These are phyloP conservation scores for Nudaria mundana DNA, from an alignment of 2,888 invertebrate species.

Conservation along the genomic window DNA sequence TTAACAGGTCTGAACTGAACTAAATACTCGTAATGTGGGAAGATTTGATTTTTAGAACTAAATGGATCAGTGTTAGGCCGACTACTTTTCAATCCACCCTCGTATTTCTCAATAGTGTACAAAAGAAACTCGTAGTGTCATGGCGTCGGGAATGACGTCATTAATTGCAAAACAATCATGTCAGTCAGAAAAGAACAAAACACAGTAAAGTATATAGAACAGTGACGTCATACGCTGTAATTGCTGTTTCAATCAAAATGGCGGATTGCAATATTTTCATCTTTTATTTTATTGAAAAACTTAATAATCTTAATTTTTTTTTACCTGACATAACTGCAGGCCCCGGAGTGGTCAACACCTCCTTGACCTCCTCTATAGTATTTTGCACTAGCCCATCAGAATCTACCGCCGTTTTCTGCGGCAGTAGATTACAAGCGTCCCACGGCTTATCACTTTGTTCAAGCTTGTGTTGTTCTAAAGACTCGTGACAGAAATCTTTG, in stretches of 20 bases:
- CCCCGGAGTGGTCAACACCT: constrained; percentile 50
- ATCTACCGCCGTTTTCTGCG: constrained; percentile 45
- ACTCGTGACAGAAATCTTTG: constrained; percentile 60
- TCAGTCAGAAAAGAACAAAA: neutral
- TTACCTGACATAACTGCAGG: constrained; percentile 58
- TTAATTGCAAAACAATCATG: neutral
- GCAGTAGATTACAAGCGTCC: constrained; percentile 62
- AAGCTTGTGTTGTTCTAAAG: constrained; percentile 38
- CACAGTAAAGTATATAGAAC: too few species aligned
- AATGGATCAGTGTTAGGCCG: too few species aligned
- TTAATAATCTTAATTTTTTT: too few species aligned
- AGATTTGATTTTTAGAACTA: too few species aligned
- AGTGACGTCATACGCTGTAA: too few species aligned
- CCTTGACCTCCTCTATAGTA: constrained; percentile 46
- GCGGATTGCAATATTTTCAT: too few species aligned
- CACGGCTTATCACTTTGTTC: constrained; percentile 60
- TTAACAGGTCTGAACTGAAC: too few species aligned
- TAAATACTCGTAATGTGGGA: too few species aligned
- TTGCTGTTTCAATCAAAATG: too few species aligned
- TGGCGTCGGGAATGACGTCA: too few species aligned
- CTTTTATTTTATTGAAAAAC: too few species aligned
- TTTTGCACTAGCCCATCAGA: constrained; percentile 39
- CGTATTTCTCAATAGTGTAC: neutral
- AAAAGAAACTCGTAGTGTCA: neutral
- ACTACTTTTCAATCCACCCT: too few species aligned